Base-by-base conservation (phyloP, 2,113 vertebrate genomes). In the Calonectris borealis region DNA sequence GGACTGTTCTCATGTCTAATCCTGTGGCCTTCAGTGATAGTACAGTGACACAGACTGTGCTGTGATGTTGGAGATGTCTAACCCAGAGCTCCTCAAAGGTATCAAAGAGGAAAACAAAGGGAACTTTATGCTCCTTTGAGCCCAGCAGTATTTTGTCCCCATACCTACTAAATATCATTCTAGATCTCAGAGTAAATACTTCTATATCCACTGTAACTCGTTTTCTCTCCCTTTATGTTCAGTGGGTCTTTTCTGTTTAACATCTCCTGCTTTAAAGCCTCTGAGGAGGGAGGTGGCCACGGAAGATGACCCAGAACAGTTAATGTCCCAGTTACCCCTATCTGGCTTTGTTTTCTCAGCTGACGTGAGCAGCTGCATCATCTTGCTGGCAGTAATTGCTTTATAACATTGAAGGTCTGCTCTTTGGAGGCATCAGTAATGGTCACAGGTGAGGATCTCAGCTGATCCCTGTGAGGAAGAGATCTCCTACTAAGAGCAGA, bases 91-190 rank as follows among this genome's bases (percentile, higher is more conserved):
- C 20, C 22, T 54, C n/a, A 40, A 5, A 25, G 22, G 24, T 6
- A 36, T 6, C 11, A 4, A 22, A 26, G 15, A 22, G 5, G 5
- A 29, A 75, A 89, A 44, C 27, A 58, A 52, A 69, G 9, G 5
- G 16, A 19, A 60, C 21, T 36, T 62, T 11, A 26, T 58, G 14
- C 2, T 12, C 11, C 36, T 46, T 60, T n/a, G 10, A 31, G 17
- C 5, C 44, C 60, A 52, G 55, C 9, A 17, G 29, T 40, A 2
- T 24, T 65, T 51, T 31, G 9, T 48, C 25, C 10, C 26, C 11
- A 2, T 9, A 31, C 7, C n/a, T 34, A 9, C 34, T 22, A 42
- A 61, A 16, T 2, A 25, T 2, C 8, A 46, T 0, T 55, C 27
- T 13, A 36, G 13, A 6, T 6, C n/a, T 80, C 62, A 40, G 11